Evolutionary conservation across 1,140 invertebrate species (phyloP), one percentile per base, ranked within the genome.

Genomic region (Araneus ventricosus): DNA sequence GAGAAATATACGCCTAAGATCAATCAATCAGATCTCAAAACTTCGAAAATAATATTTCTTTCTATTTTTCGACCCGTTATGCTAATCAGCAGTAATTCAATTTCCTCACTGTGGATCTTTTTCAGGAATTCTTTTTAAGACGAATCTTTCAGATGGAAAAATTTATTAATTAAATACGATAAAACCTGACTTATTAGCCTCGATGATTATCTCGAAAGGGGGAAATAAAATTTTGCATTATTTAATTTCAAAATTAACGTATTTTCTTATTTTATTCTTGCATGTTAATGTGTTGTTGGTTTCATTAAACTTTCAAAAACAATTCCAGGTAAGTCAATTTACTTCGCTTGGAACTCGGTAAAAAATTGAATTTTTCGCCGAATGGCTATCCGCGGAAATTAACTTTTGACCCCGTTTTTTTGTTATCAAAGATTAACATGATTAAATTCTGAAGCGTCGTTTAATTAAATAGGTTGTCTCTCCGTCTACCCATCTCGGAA

Each of bases 261-360:
- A 75, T 34, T 75, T 75, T 22, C 30, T 75, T 75, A 75, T 75
- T 45, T 52, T 52, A n/a, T 27, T 45, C 41, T 39, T n/a, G 22
- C 14, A 82, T 82, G 70, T 82, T 82, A 52, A 45, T 82, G 22
- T 45, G 10, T 27, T 30, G 24, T 10, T 45, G 41, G 41, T 82
- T 82, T 52, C 80, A 82, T 82, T 82, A 45, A 82, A 27, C 39
- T 41, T 82, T 82, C 41, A 82, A 45, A 41, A 82, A 75, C 70
- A 75, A 34, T 37, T 34, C 70, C 70, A 75, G 70, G 70, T 82
- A 75, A 75, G 27, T 34, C 34, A 34, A 75, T 75, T 75, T 75
- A 75, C 70, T 75, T 7, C 6, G 8, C 20, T 75, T 14, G 41
- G 34, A 82, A 41, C 80, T 8, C 2, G 22, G 14, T 22, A 45